Conservation (phyloP, 2,888 invertebrate genomes). For the Drosophila robusta region DNA sequence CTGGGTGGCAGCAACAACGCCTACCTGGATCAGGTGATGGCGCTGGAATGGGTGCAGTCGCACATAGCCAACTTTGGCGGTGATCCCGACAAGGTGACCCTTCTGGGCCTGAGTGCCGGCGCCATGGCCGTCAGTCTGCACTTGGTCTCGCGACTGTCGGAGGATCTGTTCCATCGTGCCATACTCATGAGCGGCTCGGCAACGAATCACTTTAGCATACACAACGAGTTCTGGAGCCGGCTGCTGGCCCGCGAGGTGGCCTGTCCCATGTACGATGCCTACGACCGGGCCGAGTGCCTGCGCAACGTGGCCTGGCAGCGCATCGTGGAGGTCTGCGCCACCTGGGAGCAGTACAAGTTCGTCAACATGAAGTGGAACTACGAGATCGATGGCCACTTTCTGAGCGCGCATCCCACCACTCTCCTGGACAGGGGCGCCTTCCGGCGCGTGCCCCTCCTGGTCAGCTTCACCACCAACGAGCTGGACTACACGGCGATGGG, state of each 20-base stretch:
- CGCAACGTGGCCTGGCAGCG: slow-evolving; percentile 65
- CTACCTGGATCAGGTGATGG: slow-evolving; percentile 89
- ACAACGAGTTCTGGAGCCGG: slow-evolving; percentile 86
- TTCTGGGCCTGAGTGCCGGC: slow-evolving; percentile 87
- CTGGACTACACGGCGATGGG: slow-evolving; percentile 82
- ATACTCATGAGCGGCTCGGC: slow-evolving; percentile 89
- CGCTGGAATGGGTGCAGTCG: slow-evolving; percentile 88
- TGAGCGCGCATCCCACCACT: slow-evolving; percentile 86
- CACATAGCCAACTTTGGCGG: slow-evolving; percentile 89
- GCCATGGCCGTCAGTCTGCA: slow-evolving; percentile 86
- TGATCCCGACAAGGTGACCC: slow-evolving; percentile 87
- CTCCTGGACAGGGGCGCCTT: slow-evolving; percentile 86
- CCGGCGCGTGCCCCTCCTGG: slow-evolving; percentile 87
- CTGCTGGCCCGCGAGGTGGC: slow-evolving; percentile 87
- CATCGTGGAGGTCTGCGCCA: slow-evolving; percentile 61
- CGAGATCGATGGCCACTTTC: slow-evolving; percentile 88
- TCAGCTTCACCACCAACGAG: slow-evolving; percentile 88
- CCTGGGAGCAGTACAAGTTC: slow-evolving; percentile 73
- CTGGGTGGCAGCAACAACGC: slow-evolving; percentile 89
- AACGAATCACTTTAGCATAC: slow-evolving; percentile 86
- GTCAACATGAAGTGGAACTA: slow-evolving; percentile 81
- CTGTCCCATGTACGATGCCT: slow-evolving; percentile 87
- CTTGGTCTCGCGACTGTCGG: slow-evolving; percentile 88
- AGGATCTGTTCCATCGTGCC: slow-evolving; percentile 89
- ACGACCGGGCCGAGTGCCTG: slow-evolving; percentile 87